Base-by-base conservation (phyloP, 2,797 vertebrate species). In the Sorex maritimensis region DNA sequence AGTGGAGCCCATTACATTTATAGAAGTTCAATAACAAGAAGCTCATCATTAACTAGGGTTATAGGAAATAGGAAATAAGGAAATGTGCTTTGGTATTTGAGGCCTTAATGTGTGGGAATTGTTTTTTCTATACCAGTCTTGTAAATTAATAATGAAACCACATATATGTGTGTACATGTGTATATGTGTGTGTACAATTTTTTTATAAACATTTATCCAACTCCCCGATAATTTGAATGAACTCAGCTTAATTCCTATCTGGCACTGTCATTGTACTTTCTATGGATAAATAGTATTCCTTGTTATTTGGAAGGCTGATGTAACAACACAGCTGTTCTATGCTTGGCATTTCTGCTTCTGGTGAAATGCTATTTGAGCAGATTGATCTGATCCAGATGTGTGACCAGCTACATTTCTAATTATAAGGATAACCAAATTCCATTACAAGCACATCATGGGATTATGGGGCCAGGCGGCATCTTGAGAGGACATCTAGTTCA, bases 311-410 rank as follows among this genome's bases (percentile, higher is more conserved):
- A 63, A 94, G 89, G 84, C 79, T 95, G 93, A 94, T 95, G 86
- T 93, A 93, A 92, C 84, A 87, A 34, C 94, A 86, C 92, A 95
- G 95, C 93, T 97, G 96, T 91, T 92, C 67, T 83, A 82, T 96
- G 96, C 94, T 90, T 94, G 93, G 92, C 93, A 85, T 97, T 94
- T 88, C 85, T 95, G 91, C 95, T 96, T 86, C 95, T 97, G 94
- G 82, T 96, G 95, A 95, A 95, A 95, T 94, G 93, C 92, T 96
- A 46, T 97, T 96, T 97, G 94, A 90, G 81, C 91, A 90, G 96
- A 95, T 97, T 97, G 95, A 97, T 97, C 96, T 96, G 92, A 94
- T 97, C 96, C 96, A 97, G 96, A 97, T 97, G 97, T 97, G 96
- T 94, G 95, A 93, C 94, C 84, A 90, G 87, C 95, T 90, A 93